Base-by-base conservation (phyloP, 2,797 vertebrate genomes). In the Cuculus canorus region DNA sequence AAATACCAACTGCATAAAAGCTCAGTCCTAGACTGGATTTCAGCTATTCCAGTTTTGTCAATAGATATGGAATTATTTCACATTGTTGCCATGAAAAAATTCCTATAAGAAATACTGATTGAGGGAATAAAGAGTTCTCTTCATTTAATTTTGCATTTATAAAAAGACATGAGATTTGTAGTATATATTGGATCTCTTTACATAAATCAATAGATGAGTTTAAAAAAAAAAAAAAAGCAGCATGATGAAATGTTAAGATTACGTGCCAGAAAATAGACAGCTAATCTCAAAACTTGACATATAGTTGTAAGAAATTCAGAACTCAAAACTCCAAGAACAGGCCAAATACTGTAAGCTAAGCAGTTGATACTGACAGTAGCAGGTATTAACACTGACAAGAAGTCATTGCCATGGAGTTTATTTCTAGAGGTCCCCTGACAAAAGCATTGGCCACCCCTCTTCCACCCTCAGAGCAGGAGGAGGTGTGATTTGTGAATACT, bases 1-100 rank as follows among this genome's bases (percentile, higher is more conserved):
- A 96, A 80, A 59, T 54, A 81, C n/a, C 28, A 76, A n/a, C 37
- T 65, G 16, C 37, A 92, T 93, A 63, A 90, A 92, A 95, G 17
- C 50, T 87, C 11, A 35, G 14, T 57, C 18, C 27, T 70, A 84
- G 78, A 86, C n/a, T 47, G 50, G 45, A 84, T 43, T 89, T 60
- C 7, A 69, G 43, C 28, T 60, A 83, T 94, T 96, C 65, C n/a
- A 54, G 19, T 97, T 91, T 96, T 60, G 53, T 90, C n/a, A 91
- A 28, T 48, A 82, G 53, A 90, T 80, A 76, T 21, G 21, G 88
- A 90, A 54, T 30, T 85, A 52, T 84, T 94, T 89, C n/a, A 32
- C 5, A 32, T 39, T 61, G 81, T 80, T 95, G 5, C n/a, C 30
- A 4, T 88, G 59, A 78, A 84, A n/a, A 78, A 56, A 13, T 28